Evolutionary conservation across 2,797 vertebrate species (phyloP).

Genomic region (Taenioides sp.): DNA sequence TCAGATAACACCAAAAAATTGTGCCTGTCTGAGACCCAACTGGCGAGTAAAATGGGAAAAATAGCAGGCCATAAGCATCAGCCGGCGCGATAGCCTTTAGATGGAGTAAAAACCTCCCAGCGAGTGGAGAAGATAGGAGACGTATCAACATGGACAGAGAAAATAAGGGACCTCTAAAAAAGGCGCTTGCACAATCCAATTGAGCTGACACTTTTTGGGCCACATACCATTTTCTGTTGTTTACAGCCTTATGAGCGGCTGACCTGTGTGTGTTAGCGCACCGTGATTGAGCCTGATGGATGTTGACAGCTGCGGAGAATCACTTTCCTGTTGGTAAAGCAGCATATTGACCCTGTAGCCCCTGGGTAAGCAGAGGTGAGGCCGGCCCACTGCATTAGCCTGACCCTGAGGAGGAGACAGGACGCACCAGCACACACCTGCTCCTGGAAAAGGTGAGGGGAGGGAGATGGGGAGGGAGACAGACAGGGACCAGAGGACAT

Average conservation of each 20-base stretch:
- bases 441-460: background rate
- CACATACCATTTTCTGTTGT: slow-evolving; percentile 74
- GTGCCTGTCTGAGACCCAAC: slow-evolving; percentile 30
- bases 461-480: background rate
- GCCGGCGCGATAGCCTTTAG: slow-evolving; percentile 54
- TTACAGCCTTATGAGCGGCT: slow-evolving; percentile 70
- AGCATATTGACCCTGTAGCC: slow-evolving; percentile 79
- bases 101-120: slow-evolving; percentile 58
- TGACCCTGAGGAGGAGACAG: slow-evolving; percentile 33
- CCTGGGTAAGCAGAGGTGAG: slow-evolving; percentile 60
- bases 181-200: slow-evolving; percentile 70
- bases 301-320: slow-evolving; percentile 85
- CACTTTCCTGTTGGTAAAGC: slow-evolving; percentile 84
- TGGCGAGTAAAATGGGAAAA: slow-evolving; percentile 56
- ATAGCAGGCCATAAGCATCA: slow-evolving; percentile 57
- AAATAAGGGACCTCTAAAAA: slow-evolving; percentile 63
- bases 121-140: slow-evolving; percentile 56
- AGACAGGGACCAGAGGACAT: background rate
- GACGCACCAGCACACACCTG: background rate
- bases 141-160: slow-evolving; percentile 71
- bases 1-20: slow-evolving; percentile 42
- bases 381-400: slow-evolving; percentile 35
- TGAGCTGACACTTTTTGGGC: slow-evolving; percentile 70
- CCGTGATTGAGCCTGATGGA: slow-evolving; percentile 79
- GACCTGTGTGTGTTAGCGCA: slow-evolving; percentile 44